A percentile compares a stretch with the other conserved stretches of the same genome.
Conservation (phyloP, 2,113 vertebrate genomes). For the Melanocharis versteri region DNA sequence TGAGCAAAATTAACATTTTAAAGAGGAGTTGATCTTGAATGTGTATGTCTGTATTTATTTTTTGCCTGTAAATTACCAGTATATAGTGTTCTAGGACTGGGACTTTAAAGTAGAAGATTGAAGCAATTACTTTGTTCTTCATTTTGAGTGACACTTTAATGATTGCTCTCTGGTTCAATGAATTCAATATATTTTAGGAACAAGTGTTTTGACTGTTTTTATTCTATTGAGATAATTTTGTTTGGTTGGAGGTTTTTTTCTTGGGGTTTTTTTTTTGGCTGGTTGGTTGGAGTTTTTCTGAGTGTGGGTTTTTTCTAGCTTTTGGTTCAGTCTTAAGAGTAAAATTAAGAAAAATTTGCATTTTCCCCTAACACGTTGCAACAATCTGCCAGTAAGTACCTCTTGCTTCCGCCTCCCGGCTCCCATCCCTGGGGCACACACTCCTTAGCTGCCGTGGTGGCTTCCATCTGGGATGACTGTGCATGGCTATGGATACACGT, state of each 20-base stretch:
- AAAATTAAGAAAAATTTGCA: background rate
- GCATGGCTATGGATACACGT: fast-evolving
- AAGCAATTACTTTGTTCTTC: background rate
- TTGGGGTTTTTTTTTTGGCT: no score
- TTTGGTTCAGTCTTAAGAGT: background rate
- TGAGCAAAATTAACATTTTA: background rate
- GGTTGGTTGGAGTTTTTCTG: background rate
- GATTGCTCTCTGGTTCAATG: background rate
- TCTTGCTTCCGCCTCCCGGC: fast-evolving
- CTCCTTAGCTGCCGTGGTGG: background rate
- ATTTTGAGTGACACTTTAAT: background rate
- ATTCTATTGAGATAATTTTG: background rate
- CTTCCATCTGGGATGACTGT: background rate
- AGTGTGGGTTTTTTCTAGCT: background rate
- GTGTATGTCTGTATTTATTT: background rate
- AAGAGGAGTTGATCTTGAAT: background rate
- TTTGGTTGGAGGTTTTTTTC: background rate
- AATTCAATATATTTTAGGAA: background rate
- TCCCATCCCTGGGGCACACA: fast-evolving
- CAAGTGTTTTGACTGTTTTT: background rate
- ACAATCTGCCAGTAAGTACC: background rate
- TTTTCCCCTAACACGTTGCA: fast-evolving
- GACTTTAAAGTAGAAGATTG: background rate
- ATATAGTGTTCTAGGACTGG: background rate
- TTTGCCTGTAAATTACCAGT: background rate